A percentile compares a stretch with the other conserved stretches of the same genome.
phyloP scores from a whole-genome alignment of 2,113 vertebrate species.

The Sus scrofa region T2T-Sscrofa CM000829.6:63757001-63757500 shows the following conservation, averaged over 20 bases:
- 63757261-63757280: too few relatives aligned
- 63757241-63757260: too few relatives aligned
- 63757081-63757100: not conserved
- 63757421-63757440: not conserved
- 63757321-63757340: too few relatives aligned
- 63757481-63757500: not conserved
- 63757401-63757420: not conserved
- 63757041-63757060: not conserved
- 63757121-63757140: not conserved
- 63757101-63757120: not conserved
- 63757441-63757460: not conserved
- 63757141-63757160: not conserved
- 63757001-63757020: not conserved
- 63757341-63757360: too few relatives aligned
- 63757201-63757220: too few relatives aligned
- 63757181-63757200: too few relatives aligned
- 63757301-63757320: too few relatives aligned
- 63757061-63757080: not conserved
- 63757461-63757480: not conserved
- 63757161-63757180: not conserved
- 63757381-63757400: not conserved
- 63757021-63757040: not conserved
- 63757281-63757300: too few relatives aligned
- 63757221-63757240: too few relatives aligned
- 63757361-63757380: too few relatives aligned